Percentiles rank a stretch among this genome's conserved stretches.
These are phyloP conservation scores for Meta bourneti DNA, from an alignment of 2,888 invertebrate genomes.

Conservation along the genomic window DNA sequence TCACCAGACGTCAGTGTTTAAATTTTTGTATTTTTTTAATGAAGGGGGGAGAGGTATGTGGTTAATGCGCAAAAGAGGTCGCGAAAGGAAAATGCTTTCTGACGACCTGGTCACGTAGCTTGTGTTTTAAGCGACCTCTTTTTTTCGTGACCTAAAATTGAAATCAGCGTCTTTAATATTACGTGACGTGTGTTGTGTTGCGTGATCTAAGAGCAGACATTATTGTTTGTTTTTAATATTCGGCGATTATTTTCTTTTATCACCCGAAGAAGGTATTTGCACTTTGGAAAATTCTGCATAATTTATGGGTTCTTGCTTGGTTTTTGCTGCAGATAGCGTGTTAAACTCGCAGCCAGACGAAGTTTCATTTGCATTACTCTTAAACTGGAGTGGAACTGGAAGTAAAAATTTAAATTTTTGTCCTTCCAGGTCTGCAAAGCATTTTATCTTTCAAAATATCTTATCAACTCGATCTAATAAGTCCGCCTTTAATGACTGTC, in stretches of 20 bases:
- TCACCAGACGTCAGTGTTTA: constrained; percentile 37
- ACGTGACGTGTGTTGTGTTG: constrained; percentile 49
- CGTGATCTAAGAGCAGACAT: constrained; percentile 41
- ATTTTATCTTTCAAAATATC: not conserved
- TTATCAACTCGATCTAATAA: not conserved
- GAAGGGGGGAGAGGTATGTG: constrained; percentile 46
- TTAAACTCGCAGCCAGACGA: not conserved
- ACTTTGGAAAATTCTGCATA: constrained; percentile 29
- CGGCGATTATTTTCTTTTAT: constrained; percentile 13
- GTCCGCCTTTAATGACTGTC: not conserved
- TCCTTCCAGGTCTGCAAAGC: not conserved
- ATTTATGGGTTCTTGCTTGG: constrained; percentile 7
- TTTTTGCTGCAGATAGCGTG: not conserved
- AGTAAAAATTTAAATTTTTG: too few species aligned
- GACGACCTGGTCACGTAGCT: constrained; percentile 66
- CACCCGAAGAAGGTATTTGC: not conserved
- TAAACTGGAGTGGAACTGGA: not conserved
- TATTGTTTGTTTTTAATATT: constrained; percentile 25
- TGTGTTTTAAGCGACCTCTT: constrained; percentile 39
- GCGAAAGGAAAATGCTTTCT: constrained; percentile 51
- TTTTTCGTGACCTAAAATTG: constrained; percentile 70
- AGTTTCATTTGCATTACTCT: not conserved
- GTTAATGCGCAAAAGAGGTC: constrained; percentile 66
- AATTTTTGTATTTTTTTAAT: constrained; percentile 48
- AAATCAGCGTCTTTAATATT: constrained; percentile 53